Evolutionary conservation across 1,140 invertebrate genomes (phyloP), one percentile per base, ranked within the genome.

Genomic region (Platorchestia sp.): DNA sequence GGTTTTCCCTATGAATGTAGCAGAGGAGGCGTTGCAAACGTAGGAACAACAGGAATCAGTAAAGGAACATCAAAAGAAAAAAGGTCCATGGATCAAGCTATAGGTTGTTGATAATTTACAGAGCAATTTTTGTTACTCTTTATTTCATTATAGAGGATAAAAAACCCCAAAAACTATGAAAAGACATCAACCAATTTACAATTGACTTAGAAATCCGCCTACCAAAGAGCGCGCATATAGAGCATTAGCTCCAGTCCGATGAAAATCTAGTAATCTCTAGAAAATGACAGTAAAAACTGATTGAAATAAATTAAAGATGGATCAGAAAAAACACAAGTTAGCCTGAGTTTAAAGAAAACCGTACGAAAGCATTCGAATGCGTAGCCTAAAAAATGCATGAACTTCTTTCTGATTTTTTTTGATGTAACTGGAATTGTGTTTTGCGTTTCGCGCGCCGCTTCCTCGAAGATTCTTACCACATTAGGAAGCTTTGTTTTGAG

Each of bases 401-500:
- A 75, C 59, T 75, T 75, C 10, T 75, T 27, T 36, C 1, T 14
- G 59, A 75, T 22, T 75, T 75, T 75, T 75, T 27, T 22, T 1
- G 36, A 75, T 75, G 1, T 1, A 75, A 75, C 59, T 10, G 59
- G 59, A 75, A 75, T 75, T 75, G 59, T 36, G 59, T 75, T 75
- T 3, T 22, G 59, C 59, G 27, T 75, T 3, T 36, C 14, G 27
- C 10, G 27, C 1, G 10, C 59, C 36, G 10, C 59, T 36, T 36
- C 27, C 59, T 36, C 14, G 27, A 75, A 75, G 47, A 19, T 75
- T 75, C 27, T 75, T 27, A 75, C 59, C 59, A 10, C 59, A 36
- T 36, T 75, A 36, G 59, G 59, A 75, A 75, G 87, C 43, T 89
- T 89, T 89, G 87, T 89, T 41, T 44, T 42, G 87, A 89, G 87